Evolutionary conservation across 2,888 invertebrate species (phyloP), one percentile per base, ranked within the genome.

Genomic region (Temnothorax ravouxi): DNA sequence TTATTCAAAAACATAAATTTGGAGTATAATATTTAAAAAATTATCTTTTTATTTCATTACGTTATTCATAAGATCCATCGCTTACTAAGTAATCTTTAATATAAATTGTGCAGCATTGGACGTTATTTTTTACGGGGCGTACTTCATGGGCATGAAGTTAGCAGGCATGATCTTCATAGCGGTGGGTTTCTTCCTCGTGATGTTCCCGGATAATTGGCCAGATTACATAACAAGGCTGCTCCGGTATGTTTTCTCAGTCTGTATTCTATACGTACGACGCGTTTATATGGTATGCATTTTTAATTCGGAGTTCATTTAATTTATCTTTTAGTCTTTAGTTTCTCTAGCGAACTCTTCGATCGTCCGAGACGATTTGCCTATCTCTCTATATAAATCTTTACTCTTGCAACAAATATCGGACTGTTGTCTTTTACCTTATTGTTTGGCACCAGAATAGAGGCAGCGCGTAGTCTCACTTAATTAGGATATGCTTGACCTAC

Each of bases 141-240:
- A 97, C 92, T 99, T 99, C 95, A 97, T 97, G 92, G 99, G 98
- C 62, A 99, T 99, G 99, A 98, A 99, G 95, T 95, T 99, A 92
- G 97, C 99, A n/a, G 99, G 99, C 44, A 97, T 99, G 94, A 97
- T 99, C 89, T 96, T 99, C 79, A 98, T 99, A 91, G 97, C 97
- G 0, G 97, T 98, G 80, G 99, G 99, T 76, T 98, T 99, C 95
- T 97, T 98, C 95, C 96, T 99, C 79, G 99, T 99, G 86, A 98
- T 99, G 97, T 97, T 99, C 91, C 99, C 99, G 0, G 98, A 98
- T 95, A 98, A 99, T 95, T 99, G 99, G 99, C 98, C 99, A 0
- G 98, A 98, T 94, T 99, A 98, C 95, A 98, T 99, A 95, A 98
- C 98, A 93, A 96, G 98, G 91, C 96, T 98, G 86, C 96, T 99